Percentiles rank a stretch among this genome's conserved stretches.
phyloP scores from a whole-genome alignment of 2,113 vertebrate species.

The Mormyrus iriodes region DNA sequence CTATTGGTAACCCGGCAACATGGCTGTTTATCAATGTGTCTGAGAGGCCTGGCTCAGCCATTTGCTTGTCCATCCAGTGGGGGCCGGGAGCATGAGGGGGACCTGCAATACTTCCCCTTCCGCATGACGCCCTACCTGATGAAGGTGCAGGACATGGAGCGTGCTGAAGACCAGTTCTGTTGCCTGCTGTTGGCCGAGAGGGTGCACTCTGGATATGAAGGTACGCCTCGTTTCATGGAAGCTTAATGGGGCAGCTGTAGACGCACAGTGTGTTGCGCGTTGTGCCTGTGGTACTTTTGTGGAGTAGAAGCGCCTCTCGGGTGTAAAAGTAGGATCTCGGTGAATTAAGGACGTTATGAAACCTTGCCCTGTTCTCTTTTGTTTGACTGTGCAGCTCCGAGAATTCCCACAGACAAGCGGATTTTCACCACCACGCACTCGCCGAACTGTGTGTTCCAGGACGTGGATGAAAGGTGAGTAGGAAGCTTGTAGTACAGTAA shows the following conservation, averaged over 20 bases:
- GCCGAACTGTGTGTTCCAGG: slow-evolving; percentile 70
- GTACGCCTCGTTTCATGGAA: slow-evolving; percentile 48
- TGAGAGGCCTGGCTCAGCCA: neutral
- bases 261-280: neutral
- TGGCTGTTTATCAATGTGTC: neutral
- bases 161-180: slow-evolving; percentile 76
- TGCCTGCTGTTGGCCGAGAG: slow-evolving; percentile 89
- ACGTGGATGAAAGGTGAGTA: slow-evolving; percentile 68
- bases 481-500: neutral
- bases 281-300: neutral
- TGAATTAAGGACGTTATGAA: neutral
- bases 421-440: slow-evolving; percentile 76
- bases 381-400: slow-evolving; percentile 54
- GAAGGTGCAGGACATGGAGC: slow-evolving; percentile 69
- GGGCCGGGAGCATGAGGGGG: slow-evolving; percentile 60
- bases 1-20: neutral
- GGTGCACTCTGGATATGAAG: slow-evolving; percentile 93
- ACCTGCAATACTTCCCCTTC: slow-evolving; percentile 79
- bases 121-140: slow-evolving; percentile 89
- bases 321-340: neutral
- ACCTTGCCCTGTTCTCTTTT: neutral
- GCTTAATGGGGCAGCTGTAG: neutral
- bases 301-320: neutral
- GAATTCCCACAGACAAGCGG: slow-evolving; percentile 74
- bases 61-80: slow-evolving; percentile 52